Evolutionary conservation across 2,797 vertebrate genomes (phyloP).

Genomic region (Rhadinocentrus ornatus): DNA sequence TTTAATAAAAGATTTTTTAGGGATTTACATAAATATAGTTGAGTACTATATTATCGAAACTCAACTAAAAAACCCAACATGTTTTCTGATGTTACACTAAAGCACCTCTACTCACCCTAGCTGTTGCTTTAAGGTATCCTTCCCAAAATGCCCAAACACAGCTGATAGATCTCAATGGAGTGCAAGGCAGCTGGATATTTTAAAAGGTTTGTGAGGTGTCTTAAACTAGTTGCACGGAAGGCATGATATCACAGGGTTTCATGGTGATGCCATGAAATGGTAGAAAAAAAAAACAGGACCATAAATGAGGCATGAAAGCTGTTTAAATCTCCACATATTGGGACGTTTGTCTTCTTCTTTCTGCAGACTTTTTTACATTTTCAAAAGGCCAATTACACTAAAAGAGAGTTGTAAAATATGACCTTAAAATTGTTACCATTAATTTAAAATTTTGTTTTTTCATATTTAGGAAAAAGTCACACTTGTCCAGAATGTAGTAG

Average conservation of each 20-base stretch:
- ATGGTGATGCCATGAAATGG: neutral
- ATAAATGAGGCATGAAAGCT: neutral
- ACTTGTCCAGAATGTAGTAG: conserved; percentile 91
- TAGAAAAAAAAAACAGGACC: neutral
- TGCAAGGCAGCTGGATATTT: neutral
- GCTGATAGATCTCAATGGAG: too few relatives aligned
- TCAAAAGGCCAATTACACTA: too few relatives aligned
- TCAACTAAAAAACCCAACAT: too few relatives aligned
- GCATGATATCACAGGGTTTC: neutral
- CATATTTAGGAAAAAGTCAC: conserved; percentile 49
- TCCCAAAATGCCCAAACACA: neutral
- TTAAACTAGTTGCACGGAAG: neutral
- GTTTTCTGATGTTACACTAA: neutral
- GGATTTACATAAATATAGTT: neutral
- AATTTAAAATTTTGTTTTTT: neutral
- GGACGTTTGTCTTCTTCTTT: too few relatives aligned
- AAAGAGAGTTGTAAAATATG: too few relatives aligned
- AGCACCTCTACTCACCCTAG: neutral
- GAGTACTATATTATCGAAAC: too few relatives aligned
- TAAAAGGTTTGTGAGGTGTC: too few relatives aligned
- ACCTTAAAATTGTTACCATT: too few relatives aligned
- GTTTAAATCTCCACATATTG: neutral
- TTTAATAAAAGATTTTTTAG: neutral
- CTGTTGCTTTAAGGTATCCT: too few relatives aligned
- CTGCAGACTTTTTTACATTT: neutral